Conservation (phyloP, 2,888 invertebrate species). For the Pyrgus malvae region DNA sequence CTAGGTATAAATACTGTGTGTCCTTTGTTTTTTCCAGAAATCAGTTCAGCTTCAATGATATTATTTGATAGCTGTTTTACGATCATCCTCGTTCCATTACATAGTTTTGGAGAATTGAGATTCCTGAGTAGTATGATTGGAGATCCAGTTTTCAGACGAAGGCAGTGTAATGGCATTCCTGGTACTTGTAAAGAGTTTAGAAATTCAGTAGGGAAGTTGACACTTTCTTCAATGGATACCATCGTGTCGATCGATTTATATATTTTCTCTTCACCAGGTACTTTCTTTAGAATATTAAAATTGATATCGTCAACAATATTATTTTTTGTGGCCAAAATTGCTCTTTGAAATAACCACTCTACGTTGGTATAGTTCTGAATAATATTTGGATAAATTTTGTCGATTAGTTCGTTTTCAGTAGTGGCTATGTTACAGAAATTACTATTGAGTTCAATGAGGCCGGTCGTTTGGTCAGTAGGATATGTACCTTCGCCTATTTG, state of each 20-base stretch:
- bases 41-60: constrained; percentile 30
- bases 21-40: constrained; percentile 38
- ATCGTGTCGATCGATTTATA: constrained; percentile 2
- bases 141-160: constrained; percentile 21
- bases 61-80: constrained; percentile 35
- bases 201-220: constrained; percentile 1
- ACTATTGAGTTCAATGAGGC: background rate
- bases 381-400: constrained; percentile 13
- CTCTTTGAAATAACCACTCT: constrained; percentile 27
- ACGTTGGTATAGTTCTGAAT: constrained; percentile 38
- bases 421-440: constrained; percentile 43
- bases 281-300: background rate
- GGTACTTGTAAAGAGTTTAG: background rate
- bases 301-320: constrained; percentile 41
- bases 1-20: constrained; percentile 38
- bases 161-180: background rate
- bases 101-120: constrained; percentile 35
- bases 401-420: constrained; percentile 35
- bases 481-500: background rate
- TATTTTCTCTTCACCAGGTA: background rate
- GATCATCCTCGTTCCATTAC: constrained; percentile 35
- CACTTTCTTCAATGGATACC: background rate
- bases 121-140: constrained; percentile 34
- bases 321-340: constrained; percentile 47
- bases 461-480: constrained; percentile 20